Conservation (phyloP, 2,113 vertebrate genomes). For the Mormyrus iriodes region DNA sequence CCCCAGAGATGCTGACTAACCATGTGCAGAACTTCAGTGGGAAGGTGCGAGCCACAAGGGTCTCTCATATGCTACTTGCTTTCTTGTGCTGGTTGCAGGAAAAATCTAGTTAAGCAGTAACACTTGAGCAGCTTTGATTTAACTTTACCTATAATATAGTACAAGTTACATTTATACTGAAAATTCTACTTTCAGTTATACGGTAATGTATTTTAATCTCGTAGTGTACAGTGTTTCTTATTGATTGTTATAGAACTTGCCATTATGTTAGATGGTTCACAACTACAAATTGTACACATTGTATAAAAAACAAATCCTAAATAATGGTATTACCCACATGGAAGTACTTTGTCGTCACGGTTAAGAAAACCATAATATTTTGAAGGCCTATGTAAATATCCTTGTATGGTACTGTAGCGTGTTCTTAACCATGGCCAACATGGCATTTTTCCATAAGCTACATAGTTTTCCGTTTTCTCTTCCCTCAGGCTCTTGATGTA, state of each 20-base stretch:
- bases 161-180: neutral
- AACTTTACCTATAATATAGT: neutral
- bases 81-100: neutral
- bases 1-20: constrained; percentile 81
- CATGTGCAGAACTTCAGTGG: constrained; percentile 82
- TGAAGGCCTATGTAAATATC: neutral
- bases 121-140: neutral
- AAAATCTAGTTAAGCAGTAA: neutral
- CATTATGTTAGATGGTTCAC: neutral
- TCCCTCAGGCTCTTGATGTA: constrained; percentile 83
- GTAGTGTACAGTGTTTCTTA: neutral
- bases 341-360: neutral
- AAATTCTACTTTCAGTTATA: neutral
- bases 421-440: neutral
- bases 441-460: neutral
- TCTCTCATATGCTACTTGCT: neutral
- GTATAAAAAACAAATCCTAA: neutral
- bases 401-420: neutral
- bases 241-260: neutral
- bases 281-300: neutral
- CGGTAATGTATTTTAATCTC: neutral
- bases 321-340: neutral
- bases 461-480: constrained; percentile 24
- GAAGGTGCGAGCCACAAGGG: constrained; percentile 61
- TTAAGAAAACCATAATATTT: neutral